Evolutionary conservation across 2,113 vertebrate species (phyloP).

Genomic region (Terrapene triunguis): DNA sequence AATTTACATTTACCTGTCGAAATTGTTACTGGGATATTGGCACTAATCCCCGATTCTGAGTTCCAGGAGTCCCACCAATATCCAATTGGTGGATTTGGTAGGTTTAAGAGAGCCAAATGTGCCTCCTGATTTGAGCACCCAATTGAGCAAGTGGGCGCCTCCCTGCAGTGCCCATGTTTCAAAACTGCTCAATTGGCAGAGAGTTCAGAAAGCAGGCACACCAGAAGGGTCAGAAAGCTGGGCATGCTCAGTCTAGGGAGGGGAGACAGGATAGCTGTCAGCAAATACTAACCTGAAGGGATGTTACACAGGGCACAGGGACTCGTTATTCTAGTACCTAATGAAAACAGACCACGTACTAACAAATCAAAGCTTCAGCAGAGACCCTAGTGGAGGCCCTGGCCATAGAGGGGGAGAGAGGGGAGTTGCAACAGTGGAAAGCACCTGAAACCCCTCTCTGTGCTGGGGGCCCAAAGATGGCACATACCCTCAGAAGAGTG

Average conservation of each 20-base stretch:
- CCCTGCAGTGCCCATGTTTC: background rate
- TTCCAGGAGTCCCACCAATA: background rate
- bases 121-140: background rate
- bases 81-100: no score
- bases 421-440: background rate
- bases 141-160: background rate
- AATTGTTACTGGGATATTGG: background rate
- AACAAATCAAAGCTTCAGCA: background rate
- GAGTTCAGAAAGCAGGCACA: background rate
- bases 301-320: background rate
- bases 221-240: background rate
- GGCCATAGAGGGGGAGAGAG: background rate
- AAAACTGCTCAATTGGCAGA: background rate
- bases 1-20: background rate
- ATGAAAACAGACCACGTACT: background rate
- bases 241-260: background rate
- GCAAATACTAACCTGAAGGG: background rate
- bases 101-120: background rate
- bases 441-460: background rate
- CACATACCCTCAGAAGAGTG: background rate
- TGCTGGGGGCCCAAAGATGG: no score
- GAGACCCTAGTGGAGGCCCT: background rate
- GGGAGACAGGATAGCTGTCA: background rate
- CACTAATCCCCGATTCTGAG: background rate
- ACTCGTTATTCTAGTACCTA: background rate